Percentiles rank a stretch among this genome's conserved stretches.
Conservation (phyloP, 2,797 vertebrate species). For the Enteromius anoplus region DNA sequence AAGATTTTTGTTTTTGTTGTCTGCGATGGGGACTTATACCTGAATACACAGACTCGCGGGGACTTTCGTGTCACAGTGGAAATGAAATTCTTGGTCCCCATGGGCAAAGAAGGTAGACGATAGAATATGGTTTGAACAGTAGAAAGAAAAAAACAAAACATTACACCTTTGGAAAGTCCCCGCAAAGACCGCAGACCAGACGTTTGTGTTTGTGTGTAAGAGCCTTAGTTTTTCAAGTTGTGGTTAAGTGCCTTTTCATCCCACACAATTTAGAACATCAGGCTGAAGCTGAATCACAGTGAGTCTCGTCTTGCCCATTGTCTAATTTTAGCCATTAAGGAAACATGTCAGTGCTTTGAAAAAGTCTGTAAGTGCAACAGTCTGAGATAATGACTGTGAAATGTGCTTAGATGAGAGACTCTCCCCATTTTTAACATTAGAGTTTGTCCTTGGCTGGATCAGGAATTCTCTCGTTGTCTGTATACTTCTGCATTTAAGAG, state of each 20-base stretch:
- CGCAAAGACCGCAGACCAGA: no score
- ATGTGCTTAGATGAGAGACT: background rate
- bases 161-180: no score
- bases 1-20: no score
- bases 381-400: background rate
- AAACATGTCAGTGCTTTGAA: background rate
- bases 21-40: no score
- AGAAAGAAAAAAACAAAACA: no score
- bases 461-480: background rate
- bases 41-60: no score
- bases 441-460: background rate
- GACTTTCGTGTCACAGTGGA: no score
- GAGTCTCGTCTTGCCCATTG: background rate
- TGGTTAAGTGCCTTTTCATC: background rate
- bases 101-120: no score
- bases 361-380: background rate
- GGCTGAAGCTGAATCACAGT: background rate
- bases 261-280: background rate
- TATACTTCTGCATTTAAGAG: background rate
- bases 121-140: no score
- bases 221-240: background rate
- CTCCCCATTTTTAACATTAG: background rate
- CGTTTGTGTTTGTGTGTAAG: background rate
- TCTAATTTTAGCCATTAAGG: background rate
- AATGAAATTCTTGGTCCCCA: no score